Evolutionary conservation across 2,113 vertebrate genomes (phyloP).

Genomic region (Lasiurus cinereus): DNA sequence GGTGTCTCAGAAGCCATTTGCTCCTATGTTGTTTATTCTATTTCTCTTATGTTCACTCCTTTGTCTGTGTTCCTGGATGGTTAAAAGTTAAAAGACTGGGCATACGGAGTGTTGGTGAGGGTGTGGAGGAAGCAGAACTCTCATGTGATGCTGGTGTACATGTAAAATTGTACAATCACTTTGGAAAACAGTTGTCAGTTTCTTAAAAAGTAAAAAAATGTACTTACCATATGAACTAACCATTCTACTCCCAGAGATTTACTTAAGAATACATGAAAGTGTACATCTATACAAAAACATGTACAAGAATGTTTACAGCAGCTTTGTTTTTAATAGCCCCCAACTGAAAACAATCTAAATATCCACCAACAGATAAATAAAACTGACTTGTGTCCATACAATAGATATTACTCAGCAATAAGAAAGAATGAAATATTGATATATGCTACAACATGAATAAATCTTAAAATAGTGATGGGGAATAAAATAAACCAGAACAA

Average conservation of each 20-base stretch:
- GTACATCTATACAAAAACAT: not conserved
- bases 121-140: not conserved
- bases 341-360: not conserved
- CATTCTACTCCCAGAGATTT: not conserved
- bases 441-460: not conserved
- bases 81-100: not conserved
- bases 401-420: not conserved
- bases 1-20: not conserved
- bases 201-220: not conserved
- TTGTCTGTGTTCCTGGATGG: not conserved
- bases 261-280: not conserved
- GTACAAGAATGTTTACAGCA: not conserved
- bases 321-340: not conserved
- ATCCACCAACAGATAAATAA: not conserved
- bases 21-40: not conserved
- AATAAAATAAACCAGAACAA: not conserved
- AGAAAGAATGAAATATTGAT: not conserved
- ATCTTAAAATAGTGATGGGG: not conserved
- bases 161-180: not conserved
- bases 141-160: not conserved
- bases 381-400: not conserved
- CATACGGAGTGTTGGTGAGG: not conserved
- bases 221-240: not conserved
- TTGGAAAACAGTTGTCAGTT: conserved; percentile 12
- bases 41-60: not conserved